phyloP scores from a whole-genome alignment of 2,113 vertebrate species.

The Etia nguti region DNA sequence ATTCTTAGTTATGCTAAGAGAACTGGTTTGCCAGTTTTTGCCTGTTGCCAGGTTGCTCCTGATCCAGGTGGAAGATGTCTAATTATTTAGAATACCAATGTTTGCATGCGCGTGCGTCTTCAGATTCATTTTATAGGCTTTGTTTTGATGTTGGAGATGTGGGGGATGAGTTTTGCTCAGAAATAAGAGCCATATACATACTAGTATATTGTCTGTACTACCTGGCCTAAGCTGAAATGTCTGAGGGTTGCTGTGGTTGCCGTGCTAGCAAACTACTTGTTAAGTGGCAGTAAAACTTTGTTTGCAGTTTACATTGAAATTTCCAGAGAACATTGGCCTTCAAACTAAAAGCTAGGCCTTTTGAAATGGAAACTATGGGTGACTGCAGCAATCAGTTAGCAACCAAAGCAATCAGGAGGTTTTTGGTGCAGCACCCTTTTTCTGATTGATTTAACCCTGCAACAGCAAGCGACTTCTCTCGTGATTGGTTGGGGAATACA shows the following conservation, averaged over 20 bases:
- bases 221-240: neutral
- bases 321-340: neutral
- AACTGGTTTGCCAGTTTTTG: neutral
- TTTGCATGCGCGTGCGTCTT: too few species aligned
- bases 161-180: neutral
- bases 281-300: neutral
- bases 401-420: neutral
- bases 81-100: neutral
- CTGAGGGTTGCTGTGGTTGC: neutral
- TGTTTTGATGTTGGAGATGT: neutral
- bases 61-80: neutral
- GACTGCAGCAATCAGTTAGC: neutral
- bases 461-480: neutral
- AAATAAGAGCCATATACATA: neutral
- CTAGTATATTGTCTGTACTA: neutral
- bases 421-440: neutral
- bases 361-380: neutral
- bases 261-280: neutral
- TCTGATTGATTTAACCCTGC: neutral
- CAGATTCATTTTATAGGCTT: neutral
- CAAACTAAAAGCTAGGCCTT: neutral
- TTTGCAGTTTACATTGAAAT: too few species aligned
- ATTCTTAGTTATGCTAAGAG: neutral
- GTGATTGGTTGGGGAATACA: neutral
- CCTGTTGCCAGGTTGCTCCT: neutral